Conservation (phyloP, 1,140 invertebrate species). For the Drosophila oshimai region DNA sequence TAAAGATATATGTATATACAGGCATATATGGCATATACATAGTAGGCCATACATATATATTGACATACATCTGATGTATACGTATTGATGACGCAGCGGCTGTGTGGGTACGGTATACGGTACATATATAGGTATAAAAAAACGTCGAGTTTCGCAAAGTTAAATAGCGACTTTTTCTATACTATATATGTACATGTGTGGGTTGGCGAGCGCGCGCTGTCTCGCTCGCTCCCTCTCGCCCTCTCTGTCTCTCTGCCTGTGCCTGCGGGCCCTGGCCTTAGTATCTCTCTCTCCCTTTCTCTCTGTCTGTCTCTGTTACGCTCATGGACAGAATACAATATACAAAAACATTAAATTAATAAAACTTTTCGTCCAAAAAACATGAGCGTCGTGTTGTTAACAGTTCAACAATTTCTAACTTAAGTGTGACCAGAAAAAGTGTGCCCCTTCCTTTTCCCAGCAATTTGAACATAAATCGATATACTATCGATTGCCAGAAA, state of each 20-base stretch:
- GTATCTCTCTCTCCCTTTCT: conserved; percentile 72
- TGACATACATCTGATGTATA: conserved; percentile 49
- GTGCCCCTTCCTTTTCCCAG: too few relatives aligned
- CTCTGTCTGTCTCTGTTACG: conserved; percentile 61
- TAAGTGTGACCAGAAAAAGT: conserved; percentile 16
- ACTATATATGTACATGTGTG: conserved; percentile 45
- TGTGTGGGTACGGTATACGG: conserved; percentile 29
- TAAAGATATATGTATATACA: conserved; percentile 62
- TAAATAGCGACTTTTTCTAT: conserved; percentile 9
- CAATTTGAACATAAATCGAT: too few relatives aligned
- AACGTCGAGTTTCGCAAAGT: conserved; percentile 20
- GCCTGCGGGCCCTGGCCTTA: conserved; percentile 63
- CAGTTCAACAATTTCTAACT: conserved; percentile 69
- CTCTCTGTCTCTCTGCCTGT: conserved; percentile 53
- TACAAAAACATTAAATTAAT: conserved; percentile 80
- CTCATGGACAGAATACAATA: conserved; percentile 74
- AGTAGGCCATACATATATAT: conserved; percentile 28
- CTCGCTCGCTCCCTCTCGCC: conserved; percentile 34
- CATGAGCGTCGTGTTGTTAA: conserved; percentile 56
- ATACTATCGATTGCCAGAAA: not conserved
- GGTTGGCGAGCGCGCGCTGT: conserved; percentile 46
- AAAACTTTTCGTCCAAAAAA: conserved; percentile 69
- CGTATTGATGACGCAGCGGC: conserved; percentile 34
- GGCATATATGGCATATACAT: conserved; percentile 31
- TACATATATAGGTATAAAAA: conserved; percentile 30